A percentile compares a stretch with the other conserved stretches of the same genome.
phyloP scores from a whole-genome alignment of 2,113 vertebrate species.

The Ancistrus triradiatus region DNA sequence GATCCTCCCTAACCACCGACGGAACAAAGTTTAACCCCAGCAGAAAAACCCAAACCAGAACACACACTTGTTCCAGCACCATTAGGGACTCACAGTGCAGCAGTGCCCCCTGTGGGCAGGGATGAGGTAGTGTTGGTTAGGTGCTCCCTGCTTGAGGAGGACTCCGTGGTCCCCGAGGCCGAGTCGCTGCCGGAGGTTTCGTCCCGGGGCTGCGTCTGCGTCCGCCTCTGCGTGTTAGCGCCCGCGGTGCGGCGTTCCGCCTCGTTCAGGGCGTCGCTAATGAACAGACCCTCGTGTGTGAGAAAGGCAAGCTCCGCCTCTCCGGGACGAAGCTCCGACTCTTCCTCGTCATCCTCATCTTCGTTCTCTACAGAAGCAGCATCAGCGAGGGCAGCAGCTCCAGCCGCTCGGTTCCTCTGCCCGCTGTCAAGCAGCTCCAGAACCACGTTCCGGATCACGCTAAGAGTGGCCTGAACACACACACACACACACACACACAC shows the following conservation, averaged over 20 bases:
- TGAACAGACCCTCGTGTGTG: conserved; percentile 92
- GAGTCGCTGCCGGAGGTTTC: conserved; percentile 75
- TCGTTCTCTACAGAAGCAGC: conserved; percentile 46
- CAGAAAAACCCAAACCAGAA: background rate
- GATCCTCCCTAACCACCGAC: conserved; percentile 71
- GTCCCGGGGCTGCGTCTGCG: conserved; percentile 52
- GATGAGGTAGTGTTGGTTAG: conserved; percentile 55
- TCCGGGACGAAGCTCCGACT: conserved; percentile 31
- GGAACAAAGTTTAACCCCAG: background rate
- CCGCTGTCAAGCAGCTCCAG: conserved; percentile 86
- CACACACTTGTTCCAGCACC: background rate
- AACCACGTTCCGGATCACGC: conserved; percentile 81
- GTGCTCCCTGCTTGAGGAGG: conserved; percentile 80
- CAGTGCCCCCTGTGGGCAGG: conserved; percentile 61
- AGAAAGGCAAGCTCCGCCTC: conserved; percentile 90
- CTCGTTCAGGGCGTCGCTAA: conserved; percentile 85
- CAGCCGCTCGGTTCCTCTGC: conserved; percentile 75
- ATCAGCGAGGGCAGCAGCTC: conserved; percentile 59
- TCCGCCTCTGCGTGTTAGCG: conserved; percentile 29
- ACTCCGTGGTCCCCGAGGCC: conserved; percentile 74
- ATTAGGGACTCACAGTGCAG: conserved; percentile 71
- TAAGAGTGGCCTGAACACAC: conserved; percentile 77
- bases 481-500: background rate
- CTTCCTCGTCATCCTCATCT: conserved; percentile 11
- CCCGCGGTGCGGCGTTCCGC: conserved; percentile 57